Evolutionary conservation across 2,113 vertebrate genomes (phyloP).

Genomic region (Neoarius graeffei): DNA sequence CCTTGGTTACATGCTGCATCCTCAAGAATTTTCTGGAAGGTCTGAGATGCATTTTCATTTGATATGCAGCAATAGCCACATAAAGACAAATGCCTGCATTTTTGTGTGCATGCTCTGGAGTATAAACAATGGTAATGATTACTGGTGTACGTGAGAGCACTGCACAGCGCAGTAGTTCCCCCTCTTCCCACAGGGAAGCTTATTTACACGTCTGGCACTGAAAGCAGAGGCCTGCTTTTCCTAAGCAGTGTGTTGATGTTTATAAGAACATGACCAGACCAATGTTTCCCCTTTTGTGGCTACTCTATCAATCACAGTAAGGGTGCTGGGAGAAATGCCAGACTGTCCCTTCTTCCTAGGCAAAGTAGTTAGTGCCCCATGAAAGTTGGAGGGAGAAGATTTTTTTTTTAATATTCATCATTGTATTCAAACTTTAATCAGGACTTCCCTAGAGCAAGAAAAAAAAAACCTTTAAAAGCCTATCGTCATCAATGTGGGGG

Average conservation of each 20-base stretch:
- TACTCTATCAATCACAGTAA: conserved; percentile 70
- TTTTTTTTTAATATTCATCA: conserved; percentile 30
- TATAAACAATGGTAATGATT: conserved; percentile 51
- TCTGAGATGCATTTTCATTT: conserved; percentile 44
- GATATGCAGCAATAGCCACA: conserved; percentile 47
- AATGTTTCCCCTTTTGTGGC: conserved; percentile 66
- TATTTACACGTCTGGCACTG: conserved; percentile 60
- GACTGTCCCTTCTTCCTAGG: conserved; percentile 62
- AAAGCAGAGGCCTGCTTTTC: conserved; percentile 66
- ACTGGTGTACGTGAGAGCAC: conserved; percentile 53
- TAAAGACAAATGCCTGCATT: conserved; percentile 49
- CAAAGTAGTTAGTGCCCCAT: conserved; percentile 45
- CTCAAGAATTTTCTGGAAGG: conserved; percentile 19
- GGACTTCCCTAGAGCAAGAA: conserved; percentile 23
- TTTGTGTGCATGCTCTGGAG: conserved; percentile 40
- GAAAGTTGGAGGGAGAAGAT: background rate
- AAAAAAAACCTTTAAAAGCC: conserved; percentile 20
- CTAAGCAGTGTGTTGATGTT: conserved; percentile 73
- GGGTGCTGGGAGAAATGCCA: conserved; percentile 63
- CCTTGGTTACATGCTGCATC: background rate
- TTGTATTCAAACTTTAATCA: conserved; percentile 35
- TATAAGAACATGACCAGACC: conserved; percentile 67
- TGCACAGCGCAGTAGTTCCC: conserved; percentile 50
- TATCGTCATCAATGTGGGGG: conserved; percentile 55
- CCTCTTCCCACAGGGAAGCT: conserved; percentile 52